Evolutionary conservation across 1,140 invertebrate genomes (phyloP).

Genomic region (Mya arenaria): DNA sequence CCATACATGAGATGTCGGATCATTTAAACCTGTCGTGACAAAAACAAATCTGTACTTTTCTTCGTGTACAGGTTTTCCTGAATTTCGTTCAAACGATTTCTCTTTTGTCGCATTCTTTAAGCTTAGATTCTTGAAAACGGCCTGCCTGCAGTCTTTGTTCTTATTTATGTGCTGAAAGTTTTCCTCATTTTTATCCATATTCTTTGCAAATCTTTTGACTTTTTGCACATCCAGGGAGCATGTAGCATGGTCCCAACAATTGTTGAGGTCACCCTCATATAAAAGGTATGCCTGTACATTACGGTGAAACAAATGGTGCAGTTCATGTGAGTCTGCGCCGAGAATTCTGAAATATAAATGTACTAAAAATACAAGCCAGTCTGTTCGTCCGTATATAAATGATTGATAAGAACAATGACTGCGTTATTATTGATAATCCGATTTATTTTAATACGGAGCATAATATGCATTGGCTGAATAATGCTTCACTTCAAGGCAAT

Average conservation of each 20-base stretch:
- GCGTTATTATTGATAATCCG: no score
- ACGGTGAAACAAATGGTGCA: not conserved
- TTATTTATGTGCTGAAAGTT: not conserved
- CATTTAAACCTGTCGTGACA: no score
- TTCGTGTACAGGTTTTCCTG: conserved; percentile 37
- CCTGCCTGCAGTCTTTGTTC: conserved; percentile 7
- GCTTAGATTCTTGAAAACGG: conserved; percentile 1
- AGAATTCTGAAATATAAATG: conserved; percentile 8
- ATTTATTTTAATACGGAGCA: no score
- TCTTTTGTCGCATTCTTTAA: not conserved
- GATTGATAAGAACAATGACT: no score
- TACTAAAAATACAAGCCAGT: not conserved
- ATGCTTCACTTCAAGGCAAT: no score
- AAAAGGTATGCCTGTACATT: conserved; percentile 2
- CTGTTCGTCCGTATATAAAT: not conserved
- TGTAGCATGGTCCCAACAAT: not conserved
- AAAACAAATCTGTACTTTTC: conserved; percentile 26
- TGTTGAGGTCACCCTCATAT: conserved; percentile 35
- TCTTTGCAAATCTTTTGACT: not conserved
- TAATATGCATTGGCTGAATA: no score
- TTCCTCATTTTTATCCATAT: not conserved
- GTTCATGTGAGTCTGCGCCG: not conserved
- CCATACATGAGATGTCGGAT: no score
- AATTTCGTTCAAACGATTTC: not conserved
- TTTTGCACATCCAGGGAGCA: not conserved